Evolutionary conservation across 2,113 vertebrate species (phyloP), one percentile per base, ranked within the genome.

Genomic region (Poecilia latipinna): DNA sequence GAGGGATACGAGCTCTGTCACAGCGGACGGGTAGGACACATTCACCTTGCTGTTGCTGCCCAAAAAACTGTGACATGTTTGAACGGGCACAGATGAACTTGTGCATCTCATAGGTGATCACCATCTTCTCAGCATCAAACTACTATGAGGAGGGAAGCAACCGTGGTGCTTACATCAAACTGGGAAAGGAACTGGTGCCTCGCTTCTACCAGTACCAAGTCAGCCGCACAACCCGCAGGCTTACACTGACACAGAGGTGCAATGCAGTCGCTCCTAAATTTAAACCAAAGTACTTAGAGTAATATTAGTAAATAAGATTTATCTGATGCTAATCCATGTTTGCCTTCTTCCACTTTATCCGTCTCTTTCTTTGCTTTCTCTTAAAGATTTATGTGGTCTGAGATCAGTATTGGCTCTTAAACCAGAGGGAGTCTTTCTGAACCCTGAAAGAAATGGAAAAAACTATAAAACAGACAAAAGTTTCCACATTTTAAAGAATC

Each of bases 71-170:
- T 4, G 28, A 22, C 39, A 29, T 24, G 26, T 70, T 13, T 33
- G 13, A 42, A 13, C 12, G 39, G 2, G 4, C 15, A 71, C 24
- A 29, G 12, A 65, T n/a, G 39, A 68, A 44, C 6, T 8, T 37
- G 24, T 84, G 11, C 2, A 13, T 79, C 4, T 44, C 80, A 0
- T 62, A 99, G 98, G 97, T 99, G 29, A 94, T 99, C 91, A 99
- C 97, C 44, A 92, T 99, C 82, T 99, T 99, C 94, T 99, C 98
- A 60, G 97, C 98, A 0, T 99, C 98, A 29, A 99, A 99, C 92
- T 99, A 99, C 78, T 99, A 98, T 0, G 97, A 97, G 87, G 96
- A 97, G 80, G 97, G 97, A 81, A 99, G 98, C 83, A 99, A 99
- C 91, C 94, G 96, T 1, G 98, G 98, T 0, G 98, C 98, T 0